These are phyloP conservation scores for Leucoraja ocellata DNA, from an alignment of 2,797 vertebrate genomes.

Conservation along the genomic window DNA sequence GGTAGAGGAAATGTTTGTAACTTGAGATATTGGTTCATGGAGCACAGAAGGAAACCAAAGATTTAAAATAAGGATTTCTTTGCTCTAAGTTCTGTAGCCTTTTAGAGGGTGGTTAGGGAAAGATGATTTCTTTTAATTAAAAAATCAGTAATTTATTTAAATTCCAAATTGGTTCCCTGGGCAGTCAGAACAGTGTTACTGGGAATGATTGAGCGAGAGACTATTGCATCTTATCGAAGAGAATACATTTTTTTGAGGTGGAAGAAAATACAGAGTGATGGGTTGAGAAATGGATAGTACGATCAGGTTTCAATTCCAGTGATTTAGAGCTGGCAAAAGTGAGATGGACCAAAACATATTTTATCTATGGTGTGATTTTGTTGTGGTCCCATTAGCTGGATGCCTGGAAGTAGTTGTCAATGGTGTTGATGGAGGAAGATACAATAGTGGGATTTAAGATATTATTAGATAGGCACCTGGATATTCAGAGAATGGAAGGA, in stretches of 20 bases:
- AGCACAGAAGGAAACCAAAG: background rate
- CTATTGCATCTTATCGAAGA: background rate
- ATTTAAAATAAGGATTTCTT: background rate
- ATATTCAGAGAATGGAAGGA: too few relatives aligned
- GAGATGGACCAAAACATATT: background rate
- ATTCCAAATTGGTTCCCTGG: background rate
- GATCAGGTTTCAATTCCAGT: background rate
- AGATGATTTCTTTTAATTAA: background rate
- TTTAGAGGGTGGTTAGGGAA: background rate
- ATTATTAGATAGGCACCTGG: too few relatives aligned
- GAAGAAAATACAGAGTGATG: background rate
- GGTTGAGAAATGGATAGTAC: background rate
- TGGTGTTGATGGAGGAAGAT: too few relatives aligned
- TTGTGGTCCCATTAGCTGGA: background rate
- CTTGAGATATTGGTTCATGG: background rate
- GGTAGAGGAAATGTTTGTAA: background rate
- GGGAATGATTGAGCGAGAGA: background rate
- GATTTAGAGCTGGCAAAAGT: background rate
- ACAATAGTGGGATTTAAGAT: too few relatives aligned
- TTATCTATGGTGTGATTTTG: background rate
- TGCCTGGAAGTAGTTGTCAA: too few relatives aligned
- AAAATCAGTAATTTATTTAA: background rate
- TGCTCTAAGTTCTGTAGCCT: background rate
- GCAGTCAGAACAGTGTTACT: background rate
- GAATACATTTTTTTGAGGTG: background rate